Base-by-base conservation (phyloP, 2,113 vertebrate genomes). In the Cinclus mexicanus region DNA sequence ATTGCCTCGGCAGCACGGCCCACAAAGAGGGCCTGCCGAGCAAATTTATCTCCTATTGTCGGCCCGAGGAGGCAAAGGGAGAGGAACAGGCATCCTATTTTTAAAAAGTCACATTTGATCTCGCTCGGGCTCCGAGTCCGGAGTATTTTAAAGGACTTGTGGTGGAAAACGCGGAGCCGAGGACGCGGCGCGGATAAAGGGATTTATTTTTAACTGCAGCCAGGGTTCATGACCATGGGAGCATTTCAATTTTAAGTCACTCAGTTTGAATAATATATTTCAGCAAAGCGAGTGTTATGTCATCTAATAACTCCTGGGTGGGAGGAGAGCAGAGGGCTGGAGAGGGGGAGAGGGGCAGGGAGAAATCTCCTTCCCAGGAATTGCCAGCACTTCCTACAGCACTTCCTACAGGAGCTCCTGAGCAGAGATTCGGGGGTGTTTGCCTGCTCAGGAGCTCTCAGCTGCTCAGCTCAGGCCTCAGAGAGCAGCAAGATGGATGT, bases 21-120 rank as follows among this genome's bases (percentile, higher is more conserved):
- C 96, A 97, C 97, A 98, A 98, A 98, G 98, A 97, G 95, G 96
- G 97, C 98, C 97, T 8, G 71, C 44, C 39, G 97, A 97, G 97
- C 84, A 69, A 96, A 98, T 98, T 98, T 93, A 98, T 98, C 97
- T 98, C 97, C 96, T 80, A 95, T 96, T 97, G 97, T 97, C 31
- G 59, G 90, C 85, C 96, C 91, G 68, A 96, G 91, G 94, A 97
- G 92, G 87, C 61, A 39, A 81, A 87, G 63, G 46, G 90, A 94
- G 93, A 97, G 96, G 95, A 97, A 94, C 65, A 79, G 77, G 86
- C 95, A 79, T 97, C 97, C 96, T 97, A 82, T 95, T 98, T 98
- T 96, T 92, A 89, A 96, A 93, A 96, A 98, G 98, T 97, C 97
- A 95, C 97, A 96, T 98, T 97, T 96, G 72, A 97, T 98, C 97